Evolutionary conservation across 2,888 invertebrate species (phyloP).

Genomic region (Epistrophe eligans): DNA sequence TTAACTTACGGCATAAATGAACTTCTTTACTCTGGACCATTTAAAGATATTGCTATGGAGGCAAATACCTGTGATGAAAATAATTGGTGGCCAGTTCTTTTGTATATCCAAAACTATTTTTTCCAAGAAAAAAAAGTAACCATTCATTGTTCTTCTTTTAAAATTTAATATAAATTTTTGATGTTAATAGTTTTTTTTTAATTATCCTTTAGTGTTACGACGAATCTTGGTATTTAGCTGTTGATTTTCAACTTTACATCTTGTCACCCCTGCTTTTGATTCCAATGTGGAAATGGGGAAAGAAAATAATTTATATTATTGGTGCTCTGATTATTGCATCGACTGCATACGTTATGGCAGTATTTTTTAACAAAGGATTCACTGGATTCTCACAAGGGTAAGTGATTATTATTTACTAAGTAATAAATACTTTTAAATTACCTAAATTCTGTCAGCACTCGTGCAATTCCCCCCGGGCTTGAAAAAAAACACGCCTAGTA

Average conservation of each 20-base stretch:
- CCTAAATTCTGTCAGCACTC: too few species aligned
- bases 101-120: constrained; percentile 84
- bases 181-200: background rate
- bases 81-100: constrained; percentile 83
- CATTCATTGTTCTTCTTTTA: background rate
- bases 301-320: background rate
- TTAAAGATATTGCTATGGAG: constrained; percentile 37
- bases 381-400: constrained; percentile 12
- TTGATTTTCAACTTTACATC: constrained; percentile 24
- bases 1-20: constrained; percentile 83
- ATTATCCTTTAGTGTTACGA: background rate
- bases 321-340: background rate
- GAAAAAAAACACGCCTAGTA: too few species aligned
- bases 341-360: background rate
- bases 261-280: constrained; percentile 14
- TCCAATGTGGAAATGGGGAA: constrained; percentile 35
- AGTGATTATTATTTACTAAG: background rate
- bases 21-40: constrained; percentile 84
- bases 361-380: background rate
- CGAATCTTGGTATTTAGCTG: constrained; percentile 20
- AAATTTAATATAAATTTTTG: background rate
- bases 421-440: too few species aligned
- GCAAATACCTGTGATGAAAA: constrained; percentile 78
- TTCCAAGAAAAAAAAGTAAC: background rate
- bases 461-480: too few species aligned